These are phyloP conservation scores for Euclidia mi DNA, from an alignment of 2,888 invertebrate genomes.

Conservation along the genomic window DNA sequence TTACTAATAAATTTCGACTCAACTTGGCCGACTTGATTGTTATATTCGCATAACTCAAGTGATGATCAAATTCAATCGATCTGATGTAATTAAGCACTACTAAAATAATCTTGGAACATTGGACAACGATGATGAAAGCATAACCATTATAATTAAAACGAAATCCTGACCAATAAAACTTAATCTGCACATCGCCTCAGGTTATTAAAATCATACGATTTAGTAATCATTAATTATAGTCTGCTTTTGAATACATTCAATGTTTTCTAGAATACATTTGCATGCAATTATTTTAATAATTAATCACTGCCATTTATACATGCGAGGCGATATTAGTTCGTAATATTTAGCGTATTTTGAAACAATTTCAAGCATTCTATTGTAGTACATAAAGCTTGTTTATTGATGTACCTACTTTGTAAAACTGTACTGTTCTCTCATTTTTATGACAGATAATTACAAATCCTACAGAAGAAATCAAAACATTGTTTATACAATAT, in stretches of 20 bases:
- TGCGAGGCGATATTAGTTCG: not conserved
- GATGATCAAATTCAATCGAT: not conserved
- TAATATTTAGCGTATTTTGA: not conserved
- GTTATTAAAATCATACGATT: not conserved
- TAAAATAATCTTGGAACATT: not conserved
- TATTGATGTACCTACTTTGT: too few relatives aligned
- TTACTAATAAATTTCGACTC: not conserved
- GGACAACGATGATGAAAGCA: not conserved
- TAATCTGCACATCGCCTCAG: conserved; percentile 7
- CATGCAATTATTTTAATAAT: not conserved
- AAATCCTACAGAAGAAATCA: not conserved
- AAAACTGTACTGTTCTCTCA: too few relatives aligned
- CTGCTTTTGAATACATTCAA: not conserved
- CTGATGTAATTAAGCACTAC: not conserved
- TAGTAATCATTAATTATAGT: not conserved
- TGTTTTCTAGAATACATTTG: not conserved
- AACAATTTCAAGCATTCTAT: not conserved
- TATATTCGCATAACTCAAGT: conserved; percentile 1
- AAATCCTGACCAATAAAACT: conserved; percentile 7
- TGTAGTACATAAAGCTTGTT: too few relatives aligned
- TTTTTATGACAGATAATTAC: not conserved
- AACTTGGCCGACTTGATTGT: not conserved
- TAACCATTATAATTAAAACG: conserved; percentile 2
- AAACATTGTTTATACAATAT: not conserved
- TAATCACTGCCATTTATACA: not conserved